Base-by-base conservation (phyloP, 92 coral and sea anemone genomes). In the Porites rus region DNA sequence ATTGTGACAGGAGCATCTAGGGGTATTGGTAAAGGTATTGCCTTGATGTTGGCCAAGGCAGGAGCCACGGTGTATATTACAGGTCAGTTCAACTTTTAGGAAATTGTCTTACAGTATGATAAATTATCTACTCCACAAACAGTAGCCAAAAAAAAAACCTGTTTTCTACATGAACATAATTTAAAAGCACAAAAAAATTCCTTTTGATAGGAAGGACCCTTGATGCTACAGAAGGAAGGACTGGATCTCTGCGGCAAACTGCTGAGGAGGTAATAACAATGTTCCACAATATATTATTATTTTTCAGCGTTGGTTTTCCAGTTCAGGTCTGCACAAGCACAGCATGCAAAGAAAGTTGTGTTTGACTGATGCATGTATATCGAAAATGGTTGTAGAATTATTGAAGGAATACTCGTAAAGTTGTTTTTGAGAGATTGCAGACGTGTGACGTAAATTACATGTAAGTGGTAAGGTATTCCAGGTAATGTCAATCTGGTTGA, bases 11-110 rank as follows among this genome's bases (percentile, higher is more conserved):
- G 99, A 64, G 99, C 99, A 21, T 92, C 98, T 7, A 84, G 99
- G 66, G 99, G 99, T 4, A 90, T 96, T 69, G 99, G 99, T 31
- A 96, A 91, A 78, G 99, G 99, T 16, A 96, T 96, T 12, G 99
- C 99, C 43, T 82, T 89, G 72, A 91, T 96, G 89, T 88, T 96
- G 14, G 93, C 91, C 8, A 94, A 94, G 80, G 99, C 99, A 52
- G 99, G 99, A 43, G 99, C 99, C 25, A 96, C 95, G 17, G 96
- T 96, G 20, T 96, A 96, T 74, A 93, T 96, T 13, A 96, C 99
- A 89, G 99, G 99, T 91, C 62, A 20, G 92, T 74, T 61, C 54
- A 8, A 11, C 18, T 6, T 25, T 58, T 21, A 12, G 5, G 21
- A 51, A 74, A 56, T 56, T 14, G 16, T 2, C 11, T 14, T 56